These are phyloP conservation scores for Porites rus DNA, from an alignment of 92 coral and sea anemone genomes.

Conservation along the genomic window DNA sequence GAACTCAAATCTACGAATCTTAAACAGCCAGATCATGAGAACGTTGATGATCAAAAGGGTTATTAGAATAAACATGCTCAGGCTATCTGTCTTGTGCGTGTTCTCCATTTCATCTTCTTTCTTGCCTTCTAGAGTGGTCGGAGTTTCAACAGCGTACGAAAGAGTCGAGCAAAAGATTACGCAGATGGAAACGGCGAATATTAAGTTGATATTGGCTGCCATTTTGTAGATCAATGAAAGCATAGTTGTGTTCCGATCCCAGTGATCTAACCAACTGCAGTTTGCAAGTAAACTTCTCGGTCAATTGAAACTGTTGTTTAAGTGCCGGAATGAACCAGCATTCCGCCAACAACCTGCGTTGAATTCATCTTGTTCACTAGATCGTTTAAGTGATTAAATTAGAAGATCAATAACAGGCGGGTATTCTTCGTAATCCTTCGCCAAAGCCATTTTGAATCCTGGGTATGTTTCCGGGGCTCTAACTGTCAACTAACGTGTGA, in stretches of 20 bases:
- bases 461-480: neutral
- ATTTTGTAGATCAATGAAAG: neutral
- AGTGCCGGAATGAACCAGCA: neutral
- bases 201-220: neutral
- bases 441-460: neutral
- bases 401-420: neutral
- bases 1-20: constrained; percentile 90
- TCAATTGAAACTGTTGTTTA: neutral
- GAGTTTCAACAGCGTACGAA: constrained; percentile 74
- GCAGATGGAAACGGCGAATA: neutral
- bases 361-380: neutral
- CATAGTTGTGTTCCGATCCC: neutral
- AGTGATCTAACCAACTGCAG: neutral
- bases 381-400: constrained; percentile 7
- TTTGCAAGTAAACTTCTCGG: neutral
- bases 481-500: neutral
- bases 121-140: constrained; percentile 92
- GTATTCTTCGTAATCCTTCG: neutral
- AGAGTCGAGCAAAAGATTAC: neutral
- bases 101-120: constrained; percentile 96
- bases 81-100: constrained; percentile 96
- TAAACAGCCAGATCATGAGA: constrained; percentile 95
- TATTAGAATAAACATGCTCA: constrained; percentile 93
- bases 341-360: too few relatives aligned
- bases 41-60: constrained; percentile 91